Conservation (phyloP, 2,797 vertebrate species). For the Malacoraja senta region DNA sequence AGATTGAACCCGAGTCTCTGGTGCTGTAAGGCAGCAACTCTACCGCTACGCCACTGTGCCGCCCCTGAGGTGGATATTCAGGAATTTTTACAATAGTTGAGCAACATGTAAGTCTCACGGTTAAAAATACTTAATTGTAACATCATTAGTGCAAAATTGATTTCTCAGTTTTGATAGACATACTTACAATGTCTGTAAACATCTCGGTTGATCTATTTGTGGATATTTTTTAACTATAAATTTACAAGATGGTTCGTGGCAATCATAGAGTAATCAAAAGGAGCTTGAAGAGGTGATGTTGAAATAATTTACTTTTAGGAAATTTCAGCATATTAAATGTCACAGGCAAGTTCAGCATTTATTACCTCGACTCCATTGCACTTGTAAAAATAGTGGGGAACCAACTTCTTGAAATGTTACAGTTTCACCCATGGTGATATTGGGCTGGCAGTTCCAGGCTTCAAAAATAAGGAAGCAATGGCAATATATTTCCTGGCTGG, state of each 20-base stretch:
- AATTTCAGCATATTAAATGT: no score
- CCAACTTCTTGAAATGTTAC: no score
- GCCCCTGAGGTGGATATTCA: neutral
- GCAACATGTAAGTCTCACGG: neutral
- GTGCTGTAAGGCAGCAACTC: no score
- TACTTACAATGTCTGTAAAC: neutral
- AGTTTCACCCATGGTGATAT: no score
- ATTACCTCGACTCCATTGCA: no score
- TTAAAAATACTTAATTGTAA: neutral
- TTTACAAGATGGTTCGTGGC: neutral
- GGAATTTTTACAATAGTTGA: neutral
- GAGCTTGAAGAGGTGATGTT: neutral
- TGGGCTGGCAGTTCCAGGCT: no score
- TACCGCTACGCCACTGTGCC: no score
- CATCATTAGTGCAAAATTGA: neutral
- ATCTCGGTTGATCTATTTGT: neutral
- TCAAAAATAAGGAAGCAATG: no score
- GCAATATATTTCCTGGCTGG: no score
- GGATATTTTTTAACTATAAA: neutral
- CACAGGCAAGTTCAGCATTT: no score
- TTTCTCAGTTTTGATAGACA: neutral
- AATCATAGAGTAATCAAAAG: neutral
- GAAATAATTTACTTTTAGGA: neutral
- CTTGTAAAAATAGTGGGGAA: no score
- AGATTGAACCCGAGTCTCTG: no score